Conservation (phyloP, 2,888 invertebrate genomes). For the Dorcus hopei region DNA sequence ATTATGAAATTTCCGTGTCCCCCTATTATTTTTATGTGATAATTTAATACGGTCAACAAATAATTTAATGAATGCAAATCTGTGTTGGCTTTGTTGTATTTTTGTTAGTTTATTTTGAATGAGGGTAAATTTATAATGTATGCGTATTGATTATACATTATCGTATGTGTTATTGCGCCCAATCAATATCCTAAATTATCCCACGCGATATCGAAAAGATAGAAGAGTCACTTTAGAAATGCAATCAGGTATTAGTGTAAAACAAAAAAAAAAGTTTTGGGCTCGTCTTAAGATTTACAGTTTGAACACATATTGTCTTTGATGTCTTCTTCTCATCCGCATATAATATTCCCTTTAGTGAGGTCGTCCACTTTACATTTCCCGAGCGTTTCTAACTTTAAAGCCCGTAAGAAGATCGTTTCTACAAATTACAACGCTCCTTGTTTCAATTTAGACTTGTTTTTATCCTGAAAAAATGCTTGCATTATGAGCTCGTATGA, state of each 20-base stretch:
- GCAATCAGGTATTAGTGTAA: neutral
- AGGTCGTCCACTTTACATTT: conserved; percentile 25
- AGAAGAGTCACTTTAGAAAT: too few relatives aligned
- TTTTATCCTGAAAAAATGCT: conserved; percentile 4
- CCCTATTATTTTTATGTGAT: too few relatives aligned
- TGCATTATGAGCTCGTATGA: conserved; percentile 5
- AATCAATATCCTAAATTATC: too few relatives aligned
- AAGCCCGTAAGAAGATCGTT: conserved; percentile 14
- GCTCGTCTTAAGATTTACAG: conserved; percentile 10
- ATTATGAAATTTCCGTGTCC: too few relatives aligned
- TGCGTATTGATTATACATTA: too few relatives aligned
- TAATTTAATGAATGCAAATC: too few relatives aligned
- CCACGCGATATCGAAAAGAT: too few relatives aligned
- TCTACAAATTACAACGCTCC: conserved; percentile 19
- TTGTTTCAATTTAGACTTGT: conserved; percentile 16
- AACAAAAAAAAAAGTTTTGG: conserved; percentile 7
- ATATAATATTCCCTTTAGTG: conserved; percentile 31
- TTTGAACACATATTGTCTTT: conserved; percentile 18
- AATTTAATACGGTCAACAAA: too few relatives aligned
- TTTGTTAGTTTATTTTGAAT: too few relatives aligned
- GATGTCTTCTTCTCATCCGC: conserved; percentile 15
- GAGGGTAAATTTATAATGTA: too few relatives aligned
- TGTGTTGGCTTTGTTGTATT: too few relatives aligned
- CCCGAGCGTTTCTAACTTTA: conserved; percentile 22
- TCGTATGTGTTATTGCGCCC: too few relatives aligned